Conservation (phyloP, 2,888 invertebrate species). For the Netelia inedita region DNA sequence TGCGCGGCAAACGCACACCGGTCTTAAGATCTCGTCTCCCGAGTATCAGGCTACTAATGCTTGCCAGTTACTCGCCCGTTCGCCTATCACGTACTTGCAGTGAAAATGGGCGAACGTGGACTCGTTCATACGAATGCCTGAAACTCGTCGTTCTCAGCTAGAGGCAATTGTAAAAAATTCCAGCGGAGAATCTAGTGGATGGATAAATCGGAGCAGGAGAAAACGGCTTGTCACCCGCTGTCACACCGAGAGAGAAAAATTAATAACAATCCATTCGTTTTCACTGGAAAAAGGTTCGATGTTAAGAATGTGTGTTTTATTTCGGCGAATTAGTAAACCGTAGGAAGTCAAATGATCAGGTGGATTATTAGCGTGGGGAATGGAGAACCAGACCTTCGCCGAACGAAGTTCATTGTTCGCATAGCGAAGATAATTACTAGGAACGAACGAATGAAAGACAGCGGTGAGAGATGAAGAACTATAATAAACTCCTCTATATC, state of each 20-base stretch:
- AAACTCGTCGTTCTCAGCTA: background rate
- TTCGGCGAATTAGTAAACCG: background rate
- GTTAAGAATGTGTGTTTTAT: background rate
- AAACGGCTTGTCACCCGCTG: background rate
- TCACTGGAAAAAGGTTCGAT: background rate
- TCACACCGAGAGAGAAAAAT: background rate
- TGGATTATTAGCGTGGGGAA: background rate
- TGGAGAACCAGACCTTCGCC: background rate
- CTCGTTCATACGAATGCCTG: background rate
- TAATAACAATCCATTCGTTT: background rate
- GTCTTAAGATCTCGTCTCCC: constrained; percentile 50
- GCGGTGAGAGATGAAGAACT: background rate
- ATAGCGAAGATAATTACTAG: background rate
- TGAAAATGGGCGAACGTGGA: constrained; percentile 9
- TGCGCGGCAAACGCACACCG: constrained; percentile 74
- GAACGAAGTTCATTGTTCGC: background rate
- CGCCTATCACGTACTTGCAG: background rate
- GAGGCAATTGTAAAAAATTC: background rate
- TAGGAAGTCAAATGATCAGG: background rate
- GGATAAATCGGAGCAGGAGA: background rate
- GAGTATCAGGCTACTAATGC: constrained; percentile 14
- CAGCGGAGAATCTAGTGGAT: background rate
- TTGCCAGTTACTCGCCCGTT: background rate
- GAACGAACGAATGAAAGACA: background rate
- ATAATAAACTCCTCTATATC: background rate